Conservation (phyloP, 2,797 vertebrate species). For the Toxotes lorentzi region DNA sequence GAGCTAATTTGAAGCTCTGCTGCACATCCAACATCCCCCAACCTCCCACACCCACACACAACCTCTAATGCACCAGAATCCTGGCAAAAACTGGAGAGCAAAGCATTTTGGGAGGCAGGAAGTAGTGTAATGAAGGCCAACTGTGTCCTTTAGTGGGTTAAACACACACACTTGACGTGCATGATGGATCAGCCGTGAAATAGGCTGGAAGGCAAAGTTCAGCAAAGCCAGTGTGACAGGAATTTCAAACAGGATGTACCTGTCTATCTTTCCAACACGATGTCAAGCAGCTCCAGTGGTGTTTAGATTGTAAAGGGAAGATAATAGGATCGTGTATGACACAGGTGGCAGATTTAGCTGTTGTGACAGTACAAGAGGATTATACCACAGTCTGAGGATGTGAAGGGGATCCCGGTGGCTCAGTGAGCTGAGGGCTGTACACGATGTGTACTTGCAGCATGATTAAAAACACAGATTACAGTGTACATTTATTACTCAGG, state of each 20-base stretch:
- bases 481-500: conserved; percentile 33
- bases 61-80: conserved; percentile 44
- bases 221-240: conserved; percentile 58
- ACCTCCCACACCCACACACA: conserved; percentile 46
- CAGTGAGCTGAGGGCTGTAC: conserved; percentile 34
- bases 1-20: conserved; percentile 82
- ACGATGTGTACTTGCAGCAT: conserved; percentile 17
- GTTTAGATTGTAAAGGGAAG: conserved; percentile 55
- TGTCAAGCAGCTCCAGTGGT: conserved; percentile 51
- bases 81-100: conserved; percentile 35
- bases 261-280: conserved; percentile 55
- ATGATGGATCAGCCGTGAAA: conserved; percentile 76
- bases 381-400: conserved; percentile 40
- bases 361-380: conserved; percentile 62
- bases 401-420: conserved; percentile 44
- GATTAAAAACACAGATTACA: conserved; percentile 59
- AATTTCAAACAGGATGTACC: conserved; percentile 71
- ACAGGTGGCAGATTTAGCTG: conserved; percentile 64
- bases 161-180: conserved; percentile 72
- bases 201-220: conserved; percentile 72
- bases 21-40: conserved; percentile 67
- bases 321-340: conserved; percentile 63
- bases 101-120: conserved; percentile 61
- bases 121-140: conserved; percentile 71
- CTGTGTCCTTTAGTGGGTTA: conserved; percentile 72